Conservation (phyloP, 2,888 invertebrate species). For the Muschampia plurimacula region DNA sequence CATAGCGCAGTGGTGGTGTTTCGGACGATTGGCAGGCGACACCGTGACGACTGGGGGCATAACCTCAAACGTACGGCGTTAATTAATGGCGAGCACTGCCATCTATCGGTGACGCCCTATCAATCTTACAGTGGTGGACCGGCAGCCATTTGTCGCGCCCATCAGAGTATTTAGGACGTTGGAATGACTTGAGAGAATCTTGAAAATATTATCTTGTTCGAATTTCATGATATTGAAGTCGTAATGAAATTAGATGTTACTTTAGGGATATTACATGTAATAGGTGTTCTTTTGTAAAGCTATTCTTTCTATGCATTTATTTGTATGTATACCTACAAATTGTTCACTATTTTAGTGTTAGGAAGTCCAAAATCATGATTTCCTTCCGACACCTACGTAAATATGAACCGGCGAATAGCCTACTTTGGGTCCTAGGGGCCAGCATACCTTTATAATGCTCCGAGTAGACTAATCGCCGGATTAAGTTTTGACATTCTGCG, state of each 20-base stretch:
- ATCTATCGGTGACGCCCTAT: constrained; percentile 78
- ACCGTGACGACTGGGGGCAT: constrained; percentile 59
- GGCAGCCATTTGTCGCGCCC: constrained; percentile 65
- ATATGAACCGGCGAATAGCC: too few relatives aligned
- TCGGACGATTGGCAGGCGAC: constrained; percentile 67
- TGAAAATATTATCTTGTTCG: background rate
- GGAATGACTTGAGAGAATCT: constrained; percentile 17
- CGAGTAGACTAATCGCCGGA: too few relatives aligned
- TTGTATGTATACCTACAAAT: too few relatives aligned
- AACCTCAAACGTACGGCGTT: constrained; percentile 62
- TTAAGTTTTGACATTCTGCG: too few relatives aligned
- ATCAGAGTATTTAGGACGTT: constrained; percentile 33
- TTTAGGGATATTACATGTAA: too few relatives aligned
- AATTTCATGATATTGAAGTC: background rate
- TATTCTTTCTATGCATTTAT: too few relatives aligned
- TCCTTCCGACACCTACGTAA: too few relatives aligned
- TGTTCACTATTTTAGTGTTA: too few relatives aligned
- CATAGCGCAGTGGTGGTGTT: constrained; percentile 43
- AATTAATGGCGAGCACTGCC: constrained; percentile 74
- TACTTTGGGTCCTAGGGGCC: too few relatives aligned
- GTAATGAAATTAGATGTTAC: background rate
- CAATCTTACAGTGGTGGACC: constrained; percentile 68
- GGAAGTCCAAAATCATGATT: too few relatives aligned
- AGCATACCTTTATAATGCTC: too few relatives aligned
- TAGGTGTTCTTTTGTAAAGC: too few relatives aligned